phyloP scores from a whole-genome alignment of 2,113 vertebrate species.

The Anolis carolinensis region DNA sequence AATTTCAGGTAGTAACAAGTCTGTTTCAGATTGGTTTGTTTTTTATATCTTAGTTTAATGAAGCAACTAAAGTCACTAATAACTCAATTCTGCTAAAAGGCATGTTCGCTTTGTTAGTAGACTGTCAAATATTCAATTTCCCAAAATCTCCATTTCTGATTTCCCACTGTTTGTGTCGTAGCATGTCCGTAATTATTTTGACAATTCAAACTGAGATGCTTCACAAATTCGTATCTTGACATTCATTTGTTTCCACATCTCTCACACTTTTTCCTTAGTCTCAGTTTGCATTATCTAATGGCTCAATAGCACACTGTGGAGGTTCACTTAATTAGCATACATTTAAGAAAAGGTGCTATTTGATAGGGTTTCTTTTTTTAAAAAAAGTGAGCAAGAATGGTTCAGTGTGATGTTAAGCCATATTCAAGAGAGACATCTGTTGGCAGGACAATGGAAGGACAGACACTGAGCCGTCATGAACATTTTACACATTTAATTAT shows the following conservation, averaged over 20 bases:
- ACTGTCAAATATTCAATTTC: accelerated
- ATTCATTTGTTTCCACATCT: not conserved
- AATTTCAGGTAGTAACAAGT: not conserved
- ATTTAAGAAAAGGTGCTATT: not conserved
- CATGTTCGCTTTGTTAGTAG: slow-evolving; percentile 10
- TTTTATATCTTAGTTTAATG: not conserved
- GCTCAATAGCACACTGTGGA: not conserved
- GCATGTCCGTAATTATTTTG: not conserved
- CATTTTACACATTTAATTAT: not conserved
- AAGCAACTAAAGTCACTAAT: not conserved
- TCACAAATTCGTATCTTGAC: not conserved
- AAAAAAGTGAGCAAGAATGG: not conserved
- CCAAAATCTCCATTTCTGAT: not conserved
- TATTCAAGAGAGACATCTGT: slow-evolving; percentile 65
- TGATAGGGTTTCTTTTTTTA: accelerated
- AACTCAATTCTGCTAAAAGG: slow-evolving; percentile 21
- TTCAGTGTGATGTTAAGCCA: accelerated
- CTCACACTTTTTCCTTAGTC: not conserved
- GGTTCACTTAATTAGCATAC: not conserved
- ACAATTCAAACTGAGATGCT: not conserved
- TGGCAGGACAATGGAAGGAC: slow-evolving; percentile 31
- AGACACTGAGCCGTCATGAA: not conserved
- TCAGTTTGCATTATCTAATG: not conserved
- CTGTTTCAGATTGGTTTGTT: not conserved
- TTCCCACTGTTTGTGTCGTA: not conserved